phyloP scores from a whole-genome alignment of 2,113 vertebrate genomes.

The Eolophus roseicapilla region DNA sequence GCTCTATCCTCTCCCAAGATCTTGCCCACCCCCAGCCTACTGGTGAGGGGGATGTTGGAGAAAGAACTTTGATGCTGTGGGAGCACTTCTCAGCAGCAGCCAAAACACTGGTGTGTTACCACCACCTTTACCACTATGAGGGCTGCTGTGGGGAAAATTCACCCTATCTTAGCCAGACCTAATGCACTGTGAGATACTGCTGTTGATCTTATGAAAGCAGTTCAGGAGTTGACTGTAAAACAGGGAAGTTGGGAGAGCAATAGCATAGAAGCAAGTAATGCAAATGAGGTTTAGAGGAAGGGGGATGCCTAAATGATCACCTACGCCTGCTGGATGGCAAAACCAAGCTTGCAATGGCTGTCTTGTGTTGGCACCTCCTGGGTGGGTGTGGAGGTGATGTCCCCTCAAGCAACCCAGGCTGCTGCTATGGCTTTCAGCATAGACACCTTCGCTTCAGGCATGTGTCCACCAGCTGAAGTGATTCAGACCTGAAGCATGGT shows the following conservation, averaged over 20 bases:
- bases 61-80: not conserved
- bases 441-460: not conserved
- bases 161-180: not conserved
- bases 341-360: accelerated
- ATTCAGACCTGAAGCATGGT: not conserved
- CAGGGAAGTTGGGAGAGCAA: not conserved
- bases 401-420: not conserved
- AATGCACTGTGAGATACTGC: not conserved
- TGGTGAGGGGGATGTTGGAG: not conserved
- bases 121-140: not conserved
- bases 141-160: not conserved
- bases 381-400: accelerated
- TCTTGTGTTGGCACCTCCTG: not conserved
- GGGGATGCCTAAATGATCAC: not conserved
- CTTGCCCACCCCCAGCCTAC: no score
- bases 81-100: not conserved
- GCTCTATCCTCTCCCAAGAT: not conserved
- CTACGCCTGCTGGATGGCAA: accelerated
- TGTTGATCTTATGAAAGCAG: not conserved
- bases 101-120: not conserved
- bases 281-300: not conserved
- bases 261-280: not conserved
- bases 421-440: not conserved
- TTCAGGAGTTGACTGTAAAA: not conserved
- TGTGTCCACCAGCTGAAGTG: accelerated